Evolutionary conservation across 2,888 invertebrate genomes (phyloP).

Genomic region (Heliothis peltigera): DNA sequence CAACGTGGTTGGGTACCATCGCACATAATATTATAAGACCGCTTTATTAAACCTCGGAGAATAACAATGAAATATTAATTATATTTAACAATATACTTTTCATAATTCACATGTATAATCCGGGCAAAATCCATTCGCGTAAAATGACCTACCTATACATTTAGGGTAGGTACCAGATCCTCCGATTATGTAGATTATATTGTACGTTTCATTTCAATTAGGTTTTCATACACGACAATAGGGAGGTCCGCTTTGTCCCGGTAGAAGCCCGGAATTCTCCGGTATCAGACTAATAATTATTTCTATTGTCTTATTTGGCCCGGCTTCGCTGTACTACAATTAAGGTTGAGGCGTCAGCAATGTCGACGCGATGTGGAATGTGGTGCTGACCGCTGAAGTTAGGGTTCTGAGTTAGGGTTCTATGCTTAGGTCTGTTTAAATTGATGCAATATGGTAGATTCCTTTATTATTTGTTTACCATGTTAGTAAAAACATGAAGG

Average conservation of each 20-base stretch:
- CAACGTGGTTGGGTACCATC: too few species aligned
- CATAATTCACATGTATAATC: conserved; percentile 9
- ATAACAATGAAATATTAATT: conserved; percentile 17
- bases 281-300: conserved; percentile 77
- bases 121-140: conserved; percentile 16
- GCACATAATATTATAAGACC: too few species aligned
- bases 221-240: conserved; percentile 74
- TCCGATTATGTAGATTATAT: conserved; percentile 65
- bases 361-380: conserved; percentile 48
- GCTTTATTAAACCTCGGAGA: neutral
- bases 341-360: conserved; percentile 56
- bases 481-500: too few species aligned
- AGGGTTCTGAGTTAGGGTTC: conserved; percentile 11
- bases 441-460: too few species aligned
- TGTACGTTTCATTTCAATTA: conserved; percentile 72
- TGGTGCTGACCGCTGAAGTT: conserved; percentile 38
- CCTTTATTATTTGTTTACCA: neutral
- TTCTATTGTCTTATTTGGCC: conserved; percentile 79
- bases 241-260: conserved; percentile 70
- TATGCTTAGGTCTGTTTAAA: conserved; percentile 12
- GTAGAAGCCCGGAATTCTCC: conserved; percentile 66
- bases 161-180: conserved; percentile 39
- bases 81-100: conserved; percentile 2
- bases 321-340: conserved; percentile 56
- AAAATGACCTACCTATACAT: conserved; percentile 27